Base-by-base conservation (phyloP, 1,140 invertebrate species). In the Drosophila pruinosa region DNA sequence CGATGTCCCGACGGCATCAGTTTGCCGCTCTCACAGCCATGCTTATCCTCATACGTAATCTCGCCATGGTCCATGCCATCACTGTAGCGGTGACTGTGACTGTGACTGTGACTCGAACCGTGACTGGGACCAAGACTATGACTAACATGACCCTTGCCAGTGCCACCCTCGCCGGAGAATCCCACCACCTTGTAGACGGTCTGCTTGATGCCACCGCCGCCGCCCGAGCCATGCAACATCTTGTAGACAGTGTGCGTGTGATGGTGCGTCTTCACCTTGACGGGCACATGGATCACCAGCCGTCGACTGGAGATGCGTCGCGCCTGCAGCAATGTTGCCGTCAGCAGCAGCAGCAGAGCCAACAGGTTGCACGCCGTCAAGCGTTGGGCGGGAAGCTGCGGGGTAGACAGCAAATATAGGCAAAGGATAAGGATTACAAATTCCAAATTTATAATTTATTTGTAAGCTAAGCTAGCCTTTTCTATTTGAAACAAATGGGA, bases 191-290 rank as follows among this genome's bases (percentile, higher is more conserved):
- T 89, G 57, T 89, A 86, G 12, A 89, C 65, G 0, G 86, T 89
- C 56, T 89, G 88, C 61, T 89, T 89, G 17, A 82, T 45, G 5
- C 78, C 78, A 19, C 68, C 76, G 0, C 69, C 75, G 10, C 61
- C 61, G 2, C 58, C 61, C 8, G 62, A 57, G 7, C 74, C 70
- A n/a, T 78, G 89, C 21, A 85, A 48, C 64, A 75, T 67, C 39
- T 90, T 83, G 47, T 90, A 90, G 3, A 90, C 85, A 2, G 89
- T 90, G 61, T 90, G 89, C 26, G 79, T 90, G 64, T 90, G 89
- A 24, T 90, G 89, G 50, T 90, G 89, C 3, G 81, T 90, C 65
- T 89, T 83, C 68, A 83, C 50, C 74, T 90, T 83, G 31, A 90
- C 64, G 43, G 89, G 89, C 70, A 90, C 89, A 61, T 90, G 89